Base-by-base conservation (phyloP, 2,888 invertebrate species). In the Epistrophella euchroma region DNA sequence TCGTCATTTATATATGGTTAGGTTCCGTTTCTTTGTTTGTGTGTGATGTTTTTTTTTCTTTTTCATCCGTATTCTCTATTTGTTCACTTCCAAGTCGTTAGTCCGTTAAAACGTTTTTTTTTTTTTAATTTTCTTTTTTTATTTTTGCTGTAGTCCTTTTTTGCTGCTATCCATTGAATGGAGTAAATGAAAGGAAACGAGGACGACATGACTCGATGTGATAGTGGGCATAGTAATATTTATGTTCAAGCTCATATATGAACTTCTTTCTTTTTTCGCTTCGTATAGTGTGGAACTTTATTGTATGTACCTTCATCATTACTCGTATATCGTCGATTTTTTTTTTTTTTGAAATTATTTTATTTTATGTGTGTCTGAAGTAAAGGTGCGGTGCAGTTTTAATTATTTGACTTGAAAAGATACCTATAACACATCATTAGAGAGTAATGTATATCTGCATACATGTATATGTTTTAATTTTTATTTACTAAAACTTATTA, bases 81-180 rank as follows among this genome's bases (percentile, higher is more conserved):
- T 82, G 77, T 80, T 86, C 68, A 70, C 47, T 86, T 86, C 77
- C 77, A 86, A 78, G 86, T 86, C 86, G 86, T 86, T 86, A 86
- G 82, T 86, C 86, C 71, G 86, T 86, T 86, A 82, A 68, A 86
- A 66, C 77, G 28, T 19, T 78, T 62, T 81, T 76, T 72, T 62
- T 55, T 68, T 72, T 11, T n/a, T n/a, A n/a, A n/a, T n/a, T n/a
- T n/a, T n/a, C n/a, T n/a, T n/a, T n/a, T 50, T 19, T 50, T 22
- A 11, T 13, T 50, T 50, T 50, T 22, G 13, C 15, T 37, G 62
- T 17, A 32, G 45, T 62, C 43, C 55, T 64, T 47, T 73, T 68
- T 40, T 52, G 7, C 50, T 64, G 56, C 62, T 74, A 73, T 64
- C 73, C 71, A 78, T 86, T 86, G 86, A 86, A 86, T 78, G 45